These are phyloP conservation scores for Malthinus seriepunctatus DNA, from an alignment of 2,888 invertebrate species.

Conservation along the genomic window DNA sequence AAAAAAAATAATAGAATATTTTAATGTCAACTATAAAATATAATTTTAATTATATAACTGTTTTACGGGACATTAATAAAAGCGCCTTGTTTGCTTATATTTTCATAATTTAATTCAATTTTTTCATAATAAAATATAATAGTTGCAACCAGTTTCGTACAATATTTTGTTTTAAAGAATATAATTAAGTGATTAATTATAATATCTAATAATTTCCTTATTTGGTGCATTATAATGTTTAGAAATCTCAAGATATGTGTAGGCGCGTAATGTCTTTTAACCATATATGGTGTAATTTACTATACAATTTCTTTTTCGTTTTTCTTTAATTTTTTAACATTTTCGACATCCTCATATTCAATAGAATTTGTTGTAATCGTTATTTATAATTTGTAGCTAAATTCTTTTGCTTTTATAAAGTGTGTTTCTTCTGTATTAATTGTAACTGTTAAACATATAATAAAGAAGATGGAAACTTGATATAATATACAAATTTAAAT, in stretches of 20 bases:
- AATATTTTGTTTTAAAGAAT: constrained; percentile 12
- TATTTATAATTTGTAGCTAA: constrained; percentile 1
- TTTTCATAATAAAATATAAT: constrained; percentile 2
- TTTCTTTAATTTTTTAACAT: constrained; percentile 4
- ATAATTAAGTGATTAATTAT: constrained; percentile 29
- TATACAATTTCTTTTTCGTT: constrained; percentile 7
- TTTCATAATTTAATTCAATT: neutral
- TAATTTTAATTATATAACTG: constrained; percentile 5
- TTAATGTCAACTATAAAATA: neutral
- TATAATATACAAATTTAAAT: too few relatives aligned
- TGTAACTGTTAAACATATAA: too few relatives aligned
- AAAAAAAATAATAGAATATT: too few relatives aligned
- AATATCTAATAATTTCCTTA: constrained; percentile 20
- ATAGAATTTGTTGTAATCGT: constrained; percentile 4
- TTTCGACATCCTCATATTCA: constrained; percentile 10
- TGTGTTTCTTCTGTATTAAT: too few relatives aligned
- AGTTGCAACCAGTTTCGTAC: neutral
- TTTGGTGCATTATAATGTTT: constrained; percentile 17
- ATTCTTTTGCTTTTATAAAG: too few relatives aligned
- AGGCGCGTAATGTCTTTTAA: constrained; percentile 19
- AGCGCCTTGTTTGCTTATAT: neutral
- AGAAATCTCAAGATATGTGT: constrained; percentile 16
- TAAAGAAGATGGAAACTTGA: too few relatives aligned
- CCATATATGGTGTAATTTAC: constrained; percentile 15
- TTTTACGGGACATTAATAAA: neutral